phyloP scores from a whole-genome alignment of 2,113 vertebrate genomes.

The Eulacestoma nigropectus region DNA sequence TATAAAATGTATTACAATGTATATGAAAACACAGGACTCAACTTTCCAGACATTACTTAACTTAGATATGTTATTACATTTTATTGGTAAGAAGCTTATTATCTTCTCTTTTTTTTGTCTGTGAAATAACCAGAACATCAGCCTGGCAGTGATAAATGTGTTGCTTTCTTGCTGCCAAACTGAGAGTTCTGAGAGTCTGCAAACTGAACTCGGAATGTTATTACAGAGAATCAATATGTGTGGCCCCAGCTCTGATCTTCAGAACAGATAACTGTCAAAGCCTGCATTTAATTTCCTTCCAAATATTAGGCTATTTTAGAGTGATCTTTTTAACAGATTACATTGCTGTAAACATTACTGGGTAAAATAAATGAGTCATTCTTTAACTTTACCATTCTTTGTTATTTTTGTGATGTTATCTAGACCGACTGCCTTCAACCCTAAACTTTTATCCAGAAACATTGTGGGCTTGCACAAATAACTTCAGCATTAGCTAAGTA shows the following conservation, averaged over 20 bases:
- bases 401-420: slow-evolving; percentile 31
- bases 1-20: neutral
- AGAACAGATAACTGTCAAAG: slow-evolving; percentile 61
- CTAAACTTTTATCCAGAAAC: neutral
- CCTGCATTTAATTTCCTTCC: slow-evolving; percentile 77
- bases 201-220: slow-evolving; percentile 53
- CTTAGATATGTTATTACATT: neutral
- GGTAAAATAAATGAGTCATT: slow-evolving; percentile 60
- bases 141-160: slow-evolving; percentile 52
- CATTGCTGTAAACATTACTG: slow-evolving; percentile 54
- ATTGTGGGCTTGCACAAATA: neutral
- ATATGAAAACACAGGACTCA: neutral
- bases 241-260: slow-evolving; percentile 57
- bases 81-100: neutral
- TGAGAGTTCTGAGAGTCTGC: slow-evolving; percentile 30
- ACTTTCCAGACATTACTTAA: neutral
- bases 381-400: slow-evolving; percentile 18
- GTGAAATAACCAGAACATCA: neutral
- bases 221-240: slow-evolving; percentile 64
- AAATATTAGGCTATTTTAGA: slow-evolving; percentile 70
- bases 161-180: slow-evolving; percentile 47
- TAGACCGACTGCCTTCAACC: neutral
- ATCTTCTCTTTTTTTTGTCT: neutral
- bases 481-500: neutral
- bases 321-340: slow-evolving; percentile 52